These are phyloP conservation scores for Amblyraja radiata DNA, from an alignment of 2,797 vertebrate species.

Conservation along the genomic window DNA sequence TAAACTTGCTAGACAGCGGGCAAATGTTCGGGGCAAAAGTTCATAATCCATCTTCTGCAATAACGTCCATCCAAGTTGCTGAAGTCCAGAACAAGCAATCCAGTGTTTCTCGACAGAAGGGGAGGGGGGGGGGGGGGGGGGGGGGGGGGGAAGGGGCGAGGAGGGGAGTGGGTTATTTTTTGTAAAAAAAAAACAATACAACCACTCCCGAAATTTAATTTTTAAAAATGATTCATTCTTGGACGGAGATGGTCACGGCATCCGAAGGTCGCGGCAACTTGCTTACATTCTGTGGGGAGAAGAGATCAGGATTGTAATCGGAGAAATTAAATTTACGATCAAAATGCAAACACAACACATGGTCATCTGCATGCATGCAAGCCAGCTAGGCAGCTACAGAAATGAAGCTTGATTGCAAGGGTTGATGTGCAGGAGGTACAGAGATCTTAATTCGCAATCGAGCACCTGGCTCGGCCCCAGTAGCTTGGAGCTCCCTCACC, in stretches of 20 bases:
- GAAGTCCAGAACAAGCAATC: background rate
- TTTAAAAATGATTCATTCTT: background rate
- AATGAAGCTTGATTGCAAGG: background rate
- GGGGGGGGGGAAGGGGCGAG: background rate
- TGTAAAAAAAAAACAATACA: background rate
- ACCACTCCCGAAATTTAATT: background rate
- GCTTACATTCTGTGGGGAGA: background rate
- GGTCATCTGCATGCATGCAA: background rate
- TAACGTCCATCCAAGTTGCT: background rate
- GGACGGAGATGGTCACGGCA: background rate
- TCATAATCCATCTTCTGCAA: background rate
- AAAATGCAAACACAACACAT: background rate
- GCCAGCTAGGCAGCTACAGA: background rate
- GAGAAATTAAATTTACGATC: background rate
- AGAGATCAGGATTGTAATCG: background rate
- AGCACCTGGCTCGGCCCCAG: background rate
- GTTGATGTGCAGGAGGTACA: too few relatives aligned
- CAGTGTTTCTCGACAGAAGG: background rate
- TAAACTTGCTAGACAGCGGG: constrained; percentile 39
- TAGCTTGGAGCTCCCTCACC: background rate
- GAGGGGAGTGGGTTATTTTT: background rate
- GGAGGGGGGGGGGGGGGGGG: background rate
- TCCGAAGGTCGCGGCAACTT: background rate
- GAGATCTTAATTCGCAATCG: background rate
- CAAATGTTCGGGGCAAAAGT: background rate